Conservation (phyloP, 2,797 vertebrate genomes). For the Argya squamiceps region DNA sequence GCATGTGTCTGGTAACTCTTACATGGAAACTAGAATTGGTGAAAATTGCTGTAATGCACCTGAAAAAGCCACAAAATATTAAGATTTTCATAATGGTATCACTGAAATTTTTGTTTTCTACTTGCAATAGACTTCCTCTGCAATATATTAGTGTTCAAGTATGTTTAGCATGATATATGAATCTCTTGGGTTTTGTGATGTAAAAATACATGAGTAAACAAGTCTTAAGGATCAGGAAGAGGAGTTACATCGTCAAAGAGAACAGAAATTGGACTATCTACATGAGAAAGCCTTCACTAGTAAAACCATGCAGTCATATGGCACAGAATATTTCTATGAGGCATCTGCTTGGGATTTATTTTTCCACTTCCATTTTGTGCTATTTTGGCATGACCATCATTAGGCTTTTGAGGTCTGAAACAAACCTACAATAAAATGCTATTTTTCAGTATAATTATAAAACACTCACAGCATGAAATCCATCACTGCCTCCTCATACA, state of each 20-base stretch:
- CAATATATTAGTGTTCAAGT: neutral
- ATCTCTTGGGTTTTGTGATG: neutral
- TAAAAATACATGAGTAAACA: neutral
- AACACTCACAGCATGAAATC: slow-evolving; percentile 1
- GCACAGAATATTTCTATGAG: neutral
- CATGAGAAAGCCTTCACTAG: neutral
- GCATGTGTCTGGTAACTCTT: neutral
- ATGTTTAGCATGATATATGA: neutral
- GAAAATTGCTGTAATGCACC: neutral
- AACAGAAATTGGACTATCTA: neutral
- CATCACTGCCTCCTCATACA: neutral
- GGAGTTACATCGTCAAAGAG: neutral
- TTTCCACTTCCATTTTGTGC: neutral
- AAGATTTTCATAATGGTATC: neutral
- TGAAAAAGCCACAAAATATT: neutral
- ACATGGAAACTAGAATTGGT: neutral
- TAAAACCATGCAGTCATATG: neutral
- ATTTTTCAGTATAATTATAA: neutral
- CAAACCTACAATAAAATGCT: slow-evolving; percentile 9
- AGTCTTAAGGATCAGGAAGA: neutral
- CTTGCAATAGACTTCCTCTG: neutral
- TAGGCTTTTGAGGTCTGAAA: slow-evolving; percentile 43
- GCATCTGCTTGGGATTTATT: neutral
- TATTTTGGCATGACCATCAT: slow-evolving; percentile 2
- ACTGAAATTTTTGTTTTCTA: neutral